phyloP scores from a whole-genome alignment of 2,113 vertebrate genomes.

The Phrynocephalus versicolor region DNA sequence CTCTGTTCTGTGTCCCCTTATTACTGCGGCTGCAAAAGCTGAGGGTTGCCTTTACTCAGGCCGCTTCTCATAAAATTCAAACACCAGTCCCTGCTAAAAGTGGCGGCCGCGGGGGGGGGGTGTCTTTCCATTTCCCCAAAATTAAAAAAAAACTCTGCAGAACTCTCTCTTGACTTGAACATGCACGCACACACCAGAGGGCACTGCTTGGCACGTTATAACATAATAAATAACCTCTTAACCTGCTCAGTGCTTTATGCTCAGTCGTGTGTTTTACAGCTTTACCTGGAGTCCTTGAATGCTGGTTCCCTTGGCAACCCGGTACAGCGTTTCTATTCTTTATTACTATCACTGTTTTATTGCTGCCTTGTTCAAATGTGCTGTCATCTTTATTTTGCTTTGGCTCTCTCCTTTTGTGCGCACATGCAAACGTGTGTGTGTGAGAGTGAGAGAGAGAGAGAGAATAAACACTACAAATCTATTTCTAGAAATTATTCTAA shows the following conservation, averaged over 20 bases:
- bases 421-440: background rate
- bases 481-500: slow-evolving; percentile 63
- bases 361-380: slow-evolving; percentile 69
- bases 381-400: slow-evolving; percentile 72
- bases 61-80: rapidly evolving
- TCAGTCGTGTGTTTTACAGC: slow-evolving; percentile 71
- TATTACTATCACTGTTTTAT: slow-evolving; percentile 74
- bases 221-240: slow-evolving; percentile 74
- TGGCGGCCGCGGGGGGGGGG: background rate
- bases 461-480: slow-evolving; percentile 34
- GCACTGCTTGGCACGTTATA: slow-evolving; percentile 66
- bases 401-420: slow-evolving; percentile 14
- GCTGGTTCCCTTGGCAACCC: slow-evolving; percentile 71
- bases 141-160: background rate
- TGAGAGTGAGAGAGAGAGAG: background rate
- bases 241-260: slow-evolving; percentile 74
- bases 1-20: rapidly evolving
- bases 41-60: rapidly evolving
- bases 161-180: slow-evolving; percentile 43
- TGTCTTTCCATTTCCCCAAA: background rate
- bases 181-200: slow-evolving; percentile 65
- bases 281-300: slow-evolving; percentile 76
- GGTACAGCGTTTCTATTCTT: slow-evolving; percentile 73
- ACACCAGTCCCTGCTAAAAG: rapidly evolving
- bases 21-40: background rate